These are phyloP conservation scores for Ranitomeya variabilis DNA, from an alignment of 2,113 vertebrate genomes.

Conservation along the genomic window DNA sequence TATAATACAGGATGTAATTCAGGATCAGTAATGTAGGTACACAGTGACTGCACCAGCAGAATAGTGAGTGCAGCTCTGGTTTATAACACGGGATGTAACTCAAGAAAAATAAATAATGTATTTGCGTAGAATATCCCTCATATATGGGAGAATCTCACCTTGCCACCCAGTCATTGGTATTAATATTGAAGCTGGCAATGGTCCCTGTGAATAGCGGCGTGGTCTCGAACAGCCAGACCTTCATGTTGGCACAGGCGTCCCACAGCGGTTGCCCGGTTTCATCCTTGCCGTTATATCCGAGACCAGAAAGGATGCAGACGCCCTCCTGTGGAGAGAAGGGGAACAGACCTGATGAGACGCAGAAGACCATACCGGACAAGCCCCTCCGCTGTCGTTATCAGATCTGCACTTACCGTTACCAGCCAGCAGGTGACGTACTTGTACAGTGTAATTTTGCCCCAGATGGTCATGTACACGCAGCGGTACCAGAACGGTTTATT, in stretches of 20 bases:
- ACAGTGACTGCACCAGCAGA: background rate
- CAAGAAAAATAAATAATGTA: background rate
- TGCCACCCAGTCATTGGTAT: constrained; percentile 93
- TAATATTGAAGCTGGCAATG: constrained; percentile 94
- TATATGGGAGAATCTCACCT: constrained; percentile 76
- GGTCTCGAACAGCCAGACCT: constrained; percentile 93
- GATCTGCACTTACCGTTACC: constrained; percentile 84
- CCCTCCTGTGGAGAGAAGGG: constrained; percentile 81
- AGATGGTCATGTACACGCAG: constrained; percentile 88
- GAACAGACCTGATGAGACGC: background rate
- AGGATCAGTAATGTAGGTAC: too few relatives aligned
- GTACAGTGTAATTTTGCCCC: constrained; percentile 92
- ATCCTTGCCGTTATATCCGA: constrained; percentile 85
- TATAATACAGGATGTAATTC: background rate
- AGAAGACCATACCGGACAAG: background rate
- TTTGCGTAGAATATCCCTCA: too few relatives aligned
- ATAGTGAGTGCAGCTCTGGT: background rate
- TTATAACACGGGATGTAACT: background rate
- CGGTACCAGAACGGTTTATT: constrained; percentile 90
- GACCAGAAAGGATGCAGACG: constrained; percentile 87
- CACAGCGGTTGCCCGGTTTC: constrained; percentile 74
- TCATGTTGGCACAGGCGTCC: constrained; percentile 96
- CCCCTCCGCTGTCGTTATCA: background rate
- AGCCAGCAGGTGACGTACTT: constrained; percentile 98
- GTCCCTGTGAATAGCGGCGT: constrained; percentile 91